phyloP scores from a whole-genome alignment of 2,797 vertebrate species.

The Rhinogobio ventralis region DNA sequence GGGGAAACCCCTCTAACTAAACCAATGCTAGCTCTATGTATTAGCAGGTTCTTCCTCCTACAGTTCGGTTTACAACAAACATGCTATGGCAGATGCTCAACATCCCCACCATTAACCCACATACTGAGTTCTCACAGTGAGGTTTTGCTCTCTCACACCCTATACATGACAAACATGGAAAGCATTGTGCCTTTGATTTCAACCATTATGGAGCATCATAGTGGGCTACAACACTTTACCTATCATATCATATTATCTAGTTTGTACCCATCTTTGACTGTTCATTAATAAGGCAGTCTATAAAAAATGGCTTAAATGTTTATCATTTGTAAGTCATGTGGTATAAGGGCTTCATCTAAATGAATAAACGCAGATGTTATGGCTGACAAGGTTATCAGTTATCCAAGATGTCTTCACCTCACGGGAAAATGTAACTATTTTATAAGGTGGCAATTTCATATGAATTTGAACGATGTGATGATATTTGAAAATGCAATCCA shows the following conservation, averaged over 20 bases:
- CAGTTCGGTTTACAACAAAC: slow-evolving; percentile 4
- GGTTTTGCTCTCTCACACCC: slow-evolving; percentile 23
- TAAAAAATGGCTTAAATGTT: neutral
- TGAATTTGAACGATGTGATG: no score
- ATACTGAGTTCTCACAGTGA: neutral
- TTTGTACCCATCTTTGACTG: neutral
- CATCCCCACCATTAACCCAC: slow-evolving; percentile 18
- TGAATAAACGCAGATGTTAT: neutral
- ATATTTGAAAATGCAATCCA: no score
- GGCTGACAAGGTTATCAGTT: neutral
- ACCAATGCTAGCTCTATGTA: neutral
- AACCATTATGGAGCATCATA: neutral
- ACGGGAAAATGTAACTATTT: neutral
- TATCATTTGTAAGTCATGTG: neutral
- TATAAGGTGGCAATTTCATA: neutral
- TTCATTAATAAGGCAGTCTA: neutral
- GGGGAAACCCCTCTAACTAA: neutral
- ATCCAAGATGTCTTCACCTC: neutral
- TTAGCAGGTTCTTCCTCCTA: neutral
- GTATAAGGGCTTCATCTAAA: neutral
- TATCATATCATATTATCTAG: neutral
- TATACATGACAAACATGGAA: neutral
- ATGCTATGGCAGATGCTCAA: neutral
- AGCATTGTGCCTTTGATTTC: neutral
- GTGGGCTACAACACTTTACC: neutral